Evolutionary conservation across 1,140 invertebrate species (phyloP).

Genomic region (Pogonomyrmex barbatus): DNA sequence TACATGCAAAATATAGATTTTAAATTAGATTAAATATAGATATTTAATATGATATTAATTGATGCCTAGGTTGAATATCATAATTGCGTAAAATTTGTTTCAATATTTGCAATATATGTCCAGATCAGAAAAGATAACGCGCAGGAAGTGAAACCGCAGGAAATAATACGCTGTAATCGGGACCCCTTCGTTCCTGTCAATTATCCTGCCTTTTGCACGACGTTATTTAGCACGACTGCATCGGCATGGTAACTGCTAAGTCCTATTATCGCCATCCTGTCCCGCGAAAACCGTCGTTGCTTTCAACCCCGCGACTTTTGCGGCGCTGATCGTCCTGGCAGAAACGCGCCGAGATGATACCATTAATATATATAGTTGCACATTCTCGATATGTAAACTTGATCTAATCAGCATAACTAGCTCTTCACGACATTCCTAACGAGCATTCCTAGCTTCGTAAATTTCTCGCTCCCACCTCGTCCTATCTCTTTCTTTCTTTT

Average conservation of each 20-base stretch:
- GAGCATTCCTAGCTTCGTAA: slow-evolving; percentile 33
- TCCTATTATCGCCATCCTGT: slow-evolving; percentile 48
- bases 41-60: neutral
- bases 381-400: slow-evolving; percentile 59
- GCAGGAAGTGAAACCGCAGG: slow-evolving; percentile 30
- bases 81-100: neutral
- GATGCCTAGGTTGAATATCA: neutral
- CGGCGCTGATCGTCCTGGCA: neutral
- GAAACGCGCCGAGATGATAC: neutral
- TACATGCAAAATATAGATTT: neutral
- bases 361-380: slow-evolving; percentile 50
- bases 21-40: slow-evolving; percentile 2
- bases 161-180: slow-evolving; percentile 40
- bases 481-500: slow-evolving; percentile 10
- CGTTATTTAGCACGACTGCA: slow-evolving; percentile 48
- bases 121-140: neutral
- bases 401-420: slow-evolving; percentile 68
- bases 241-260: neutral
- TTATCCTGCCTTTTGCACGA: slow-evolving; percentile 41
- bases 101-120: neutral
- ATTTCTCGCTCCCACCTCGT: slow-evolving; percentile 16
- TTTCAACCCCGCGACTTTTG: neutral
- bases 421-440: slow-evolving; percentile 44
- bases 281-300: slow-evolving; percentile 6
- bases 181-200: slow-evolving; percentile 25